Conservation (phyloP, 2,797 vertebrate genomes). For the Danio tinwini region DNA sequence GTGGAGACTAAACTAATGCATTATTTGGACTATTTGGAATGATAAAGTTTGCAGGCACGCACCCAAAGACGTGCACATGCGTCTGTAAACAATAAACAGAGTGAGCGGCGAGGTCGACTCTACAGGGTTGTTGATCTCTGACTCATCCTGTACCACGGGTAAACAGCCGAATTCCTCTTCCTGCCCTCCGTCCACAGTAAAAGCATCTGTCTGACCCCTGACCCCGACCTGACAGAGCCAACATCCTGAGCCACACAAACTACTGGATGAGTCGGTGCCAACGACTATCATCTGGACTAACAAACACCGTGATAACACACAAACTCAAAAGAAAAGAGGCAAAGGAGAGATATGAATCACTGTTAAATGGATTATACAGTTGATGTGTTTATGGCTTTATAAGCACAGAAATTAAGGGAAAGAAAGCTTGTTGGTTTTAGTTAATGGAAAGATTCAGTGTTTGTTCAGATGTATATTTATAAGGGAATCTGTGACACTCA, state of each 20-base stretch:
- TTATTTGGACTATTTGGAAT: constrained; percentile 27
- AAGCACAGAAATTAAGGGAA: neutral
- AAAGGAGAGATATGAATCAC: neutral
- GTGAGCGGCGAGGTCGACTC: constrained; percentile 12
- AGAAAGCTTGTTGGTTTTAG: neutral
- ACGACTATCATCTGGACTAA: constrained; percentile 6
- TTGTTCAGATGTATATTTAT: neutral
- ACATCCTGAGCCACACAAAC: constrained; percentile 54
- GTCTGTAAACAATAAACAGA: constrained; percentile 41
- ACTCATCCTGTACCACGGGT: constrained; percentile 67
- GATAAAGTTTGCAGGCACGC: neutral
- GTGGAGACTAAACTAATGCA: neutral
- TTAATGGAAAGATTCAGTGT: neutral
- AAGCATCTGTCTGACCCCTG: constrained; percentile 65
- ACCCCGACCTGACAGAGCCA: constrained; percentile 43
- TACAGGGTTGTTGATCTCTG: constrained; percentile 9
- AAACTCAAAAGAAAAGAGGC: neutral
- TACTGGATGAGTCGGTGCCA: constrained; percentile 36
- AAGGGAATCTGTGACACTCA: too few relatives aligned
- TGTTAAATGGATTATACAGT: neutral
- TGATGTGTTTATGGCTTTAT: neutral
- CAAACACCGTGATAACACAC: constrained; percentile 25
- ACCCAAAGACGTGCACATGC: neutral
- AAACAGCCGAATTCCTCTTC: constrained; percentile 71
- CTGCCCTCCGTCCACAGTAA: constrained; percentile 66